These are phyloP conservation scores for Drosophila dives DNA, from an alignment of 2,888 invertebrate genomes.

Conservation along the genomic window DNA sequence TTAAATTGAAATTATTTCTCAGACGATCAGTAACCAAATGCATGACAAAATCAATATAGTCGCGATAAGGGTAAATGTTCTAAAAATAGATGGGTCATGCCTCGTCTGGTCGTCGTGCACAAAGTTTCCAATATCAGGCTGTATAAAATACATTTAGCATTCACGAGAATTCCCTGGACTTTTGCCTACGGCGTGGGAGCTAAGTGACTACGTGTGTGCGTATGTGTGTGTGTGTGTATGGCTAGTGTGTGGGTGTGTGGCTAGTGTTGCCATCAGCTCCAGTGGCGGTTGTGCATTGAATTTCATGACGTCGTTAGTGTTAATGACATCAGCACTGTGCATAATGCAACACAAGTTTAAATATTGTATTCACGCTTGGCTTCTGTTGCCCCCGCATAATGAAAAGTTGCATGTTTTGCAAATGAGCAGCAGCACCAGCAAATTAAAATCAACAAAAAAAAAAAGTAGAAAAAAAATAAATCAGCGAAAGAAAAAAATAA, in stretches of 20 bases:
- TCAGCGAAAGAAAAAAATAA: constrained; percentile 9
- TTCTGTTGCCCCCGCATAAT: constrained; percentile 58
- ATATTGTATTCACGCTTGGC: constrained; percentile 59
- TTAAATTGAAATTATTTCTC: not conserved
- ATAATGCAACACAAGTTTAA: constrained; percentile 69
- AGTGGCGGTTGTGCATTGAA: constrained; percentile 62
- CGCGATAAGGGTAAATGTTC: not conserved
- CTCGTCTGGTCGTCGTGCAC: constrained; percentile 44
- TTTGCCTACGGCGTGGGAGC: constrained; percentile 18
- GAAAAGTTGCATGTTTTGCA: constrained; percentile 74
- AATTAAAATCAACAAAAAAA: constrained; percentile 4
- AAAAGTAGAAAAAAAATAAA: constrained; percentile 10
- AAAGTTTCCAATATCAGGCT: constrained; percentile 63
- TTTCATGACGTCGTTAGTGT: constrained; percentile 81
- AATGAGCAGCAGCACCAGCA: constrained; percentile 50
- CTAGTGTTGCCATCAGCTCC: constrained; percentile 25
- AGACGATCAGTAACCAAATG: not conserved
- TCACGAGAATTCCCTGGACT: constrained; percentile 43
- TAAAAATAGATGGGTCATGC: constrained; percentile 46
- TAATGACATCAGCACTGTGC: constrained; percentile 71
- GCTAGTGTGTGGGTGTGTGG: constrained; percentile 2
- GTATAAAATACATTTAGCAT: constrained; percentile 45
- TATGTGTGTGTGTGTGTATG: constrained; percentile 7
- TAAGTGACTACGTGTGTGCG: constrained; percentile 7
- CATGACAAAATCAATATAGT: not conserved